Base-by-base conservation (phyloP, 2,888 invertebrate genomes). In the Chymomyza procnemis region DNA sequence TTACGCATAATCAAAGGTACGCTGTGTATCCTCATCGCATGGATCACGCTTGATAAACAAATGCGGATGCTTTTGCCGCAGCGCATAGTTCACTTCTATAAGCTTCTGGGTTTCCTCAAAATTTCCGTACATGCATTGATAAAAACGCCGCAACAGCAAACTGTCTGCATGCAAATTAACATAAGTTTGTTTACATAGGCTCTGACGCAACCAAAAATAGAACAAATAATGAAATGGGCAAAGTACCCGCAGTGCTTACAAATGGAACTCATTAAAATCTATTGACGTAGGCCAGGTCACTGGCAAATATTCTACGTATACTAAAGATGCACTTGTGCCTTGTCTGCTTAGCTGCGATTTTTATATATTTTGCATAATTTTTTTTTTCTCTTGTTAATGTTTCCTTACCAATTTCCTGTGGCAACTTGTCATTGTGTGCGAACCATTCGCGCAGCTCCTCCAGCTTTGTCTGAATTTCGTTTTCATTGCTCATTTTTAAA, bases 11-110 rank as follows among this genome's bases (percentile, higher is more conserved):
- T 77, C 85, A 56, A 86, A 86, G 50, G 88, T 87, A 8, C 78
- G 73, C 19, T 71, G 70, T 41, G 79, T 83, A 59, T 86, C 88
- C 9, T 74, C 81, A 66, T 88, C 88, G 16, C 76, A 52, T 0
- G 92, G 92, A 86, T 93, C 92, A 57, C 93, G 88, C 58, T 92
- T 89, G 6, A 89, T 85, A 79, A 93, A 93, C 69, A 93, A 90
- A 79, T 93, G 92, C 5, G 92, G 91, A 61, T 92, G 90, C 72
- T 92, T 92, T n/a, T 91, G 90, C 14, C 93, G 90, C 67, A 93
- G 85, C 12, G 91, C 91, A 76, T 91, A 93, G 84, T 89, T 89
- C n/a, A 87, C 76, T 72, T 88, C 85, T 34, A 89, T 85, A 18
- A 90, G 78, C 62, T 87, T 80, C 66, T 89, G 88, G 19, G 85